A percentile compares a stretch with the other conserved stretches of the same genome.
These are phyloP conservation scores for Homalodisca vitripennis DNA, from an alignment of 1,140 invertebrate genomes.

Conservation along the genomic window DNA sequence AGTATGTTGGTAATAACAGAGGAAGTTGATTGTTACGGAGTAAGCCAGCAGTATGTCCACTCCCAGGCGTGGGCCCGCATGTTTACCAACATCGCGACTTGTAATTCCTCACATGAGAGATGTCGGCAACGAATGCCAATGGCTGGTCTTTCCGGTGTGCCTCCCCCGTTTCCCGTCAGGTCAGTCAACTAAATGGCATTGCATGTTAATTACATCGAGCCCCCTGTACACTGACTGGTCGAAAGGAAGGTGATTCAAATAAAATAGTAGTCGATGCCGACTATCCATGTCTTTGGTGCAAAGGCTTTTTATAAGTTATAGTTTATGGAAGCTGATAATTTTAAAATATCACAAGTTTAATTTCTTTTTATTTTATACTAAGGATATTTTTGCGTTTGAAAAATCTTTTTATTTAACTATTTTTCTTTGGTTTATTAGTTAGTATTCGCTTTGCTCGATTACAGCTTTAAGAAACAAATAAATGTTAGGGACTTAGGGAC, in stretches of 20 bases:
- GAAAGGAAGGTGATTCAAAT: too few relatives aligned
- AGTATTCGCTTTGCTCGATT: too few relatives aligned
- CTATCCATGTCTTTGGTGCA: background rate
- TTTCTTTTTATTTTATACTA: background rate
- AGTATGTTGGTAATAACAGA: background rate
- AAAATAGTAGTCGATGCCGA: background rate
- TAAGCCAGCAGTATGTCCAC: background rate
- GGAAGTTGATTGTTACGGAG: background rate
- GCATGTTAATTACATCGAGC: background rate
- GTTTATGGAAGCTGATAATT: background rate
- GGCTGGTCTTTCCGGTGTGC: slow-evolving; percentile 14
- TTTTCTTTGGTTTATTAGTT: too few relatives aligned
- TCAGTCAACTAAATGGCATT: background rate
- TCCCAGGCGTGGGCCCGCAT: background rate
- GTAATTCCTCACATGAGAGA: slow-evolving; percentile 10
- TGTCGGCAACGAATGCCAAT: slow-evolving; percentile 7
- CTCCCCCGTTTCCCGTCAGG: slow-evolving; percentile 1
- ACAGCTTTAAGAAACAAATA: too few relatives aligned
- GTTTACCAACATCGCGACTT: background rate
- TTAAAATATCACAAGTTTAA: background rate
- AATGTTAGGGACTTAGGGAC: too few relatives aligned
- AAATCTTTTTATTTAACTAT: too few relatives aligned
- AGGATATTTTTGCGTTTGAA: too few relatives aligned
- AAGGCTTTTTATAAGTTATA: background rate
- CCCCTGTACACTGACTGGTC: too few relatives aligned